A percentile compares a stretch with the other conserved stretches of the same genome.
Conservation (phyloP, 2,888 invertebrate genomes). For the Stenchaetothrips biformis region DNA sequence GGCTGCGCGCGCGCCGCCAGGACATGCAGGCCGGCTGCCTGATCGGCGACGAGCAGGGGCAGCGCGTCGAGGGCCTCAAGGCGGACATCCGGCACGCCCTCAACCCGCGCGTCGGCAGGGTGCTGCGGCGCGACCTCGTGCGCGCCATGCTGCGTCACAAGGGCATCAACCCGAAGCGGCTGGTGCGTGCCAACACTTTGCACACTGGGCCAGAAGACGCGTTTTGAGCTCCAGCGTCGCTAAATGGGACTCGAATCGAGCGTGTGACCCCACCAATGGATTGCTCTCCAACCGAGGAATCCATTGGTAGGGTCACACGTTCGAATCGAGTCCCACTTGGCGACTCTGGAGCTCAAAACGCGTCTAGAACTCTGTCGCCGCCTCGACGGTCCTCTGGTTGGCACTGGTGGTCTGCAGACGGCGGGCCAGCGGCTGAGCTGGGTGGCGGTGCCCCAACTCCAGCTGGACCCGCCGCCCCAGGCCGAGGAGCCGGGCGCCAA, state of each 20-base stretch:
- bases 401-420: not conserved
- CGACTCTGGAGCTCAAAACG: too few species aligned
- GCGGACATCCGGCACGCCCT: constrained; percentile 6
- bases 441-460: not conserved
- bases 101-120: not conserved
- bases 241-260: too few species aligned
- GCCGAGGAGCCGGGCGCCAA: not conserved
- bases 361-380: too few species aligned
- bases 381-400: too few species aligned
- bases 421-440: constrained; percentile 8
- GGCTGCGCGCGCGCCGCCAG: not conserved
- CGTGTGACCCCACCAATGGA: too few species aligned
- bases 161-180: not conserved
- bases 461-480: not conserved
- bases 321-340: too few species aligned
- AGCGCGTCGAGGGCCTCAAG: constrained; percentile 16
- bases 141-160: constrained; percentile 10
- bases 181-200: too few species aligned
- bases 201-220: too few species aligned
- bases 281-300: too few species aligned
- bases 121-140: not conserved
- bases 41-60: not conserved
- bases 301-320: too few species aligned
- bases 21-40: not conserved
- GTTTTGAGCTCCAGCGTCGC: too few species aligned